Conservation (phyloP, 2,113 vertebrate genomes). For the Melanostigma gelatinosum region DNA sequence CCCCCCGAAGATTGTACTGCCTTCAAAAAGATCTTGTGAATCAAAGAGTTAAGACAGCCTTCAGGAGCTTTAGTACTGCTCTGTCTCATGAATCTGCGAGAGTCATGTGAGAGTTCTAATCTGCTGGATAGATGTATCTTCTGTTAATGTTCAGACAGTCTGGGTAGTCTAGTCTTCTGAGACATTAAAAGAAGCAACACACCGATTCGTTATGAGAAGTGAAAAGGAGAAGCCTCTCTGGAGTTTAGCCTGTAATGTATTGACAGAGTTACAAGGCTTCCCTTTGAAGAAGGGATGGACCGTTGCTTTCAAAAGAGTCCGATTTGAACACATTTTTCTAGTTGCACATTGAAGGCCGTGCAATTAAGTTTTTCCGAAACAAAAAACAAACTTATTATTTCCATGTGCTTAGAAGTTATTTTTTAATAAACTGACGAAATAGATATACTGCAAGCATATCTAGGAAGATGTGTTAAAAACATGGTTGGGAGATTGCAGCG, state of each 20-base stretch:
- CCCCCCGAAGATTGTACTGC: constrained; percentile 13
- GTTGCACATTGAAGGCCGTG: neutral
- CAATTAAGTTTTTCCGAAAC: constrained; percentile 1
- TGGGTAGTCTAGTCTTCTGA: constrained; percentile 39
- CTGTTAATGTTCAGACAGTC: constrained; percentile 11
- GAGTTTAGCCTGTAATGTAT: constrained; percentile 25
- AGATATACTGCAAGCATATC: constrained; percentile 30
- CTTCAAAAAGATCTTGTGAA: neutral
- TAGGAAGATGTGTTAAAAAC: constrained; percentile 37
- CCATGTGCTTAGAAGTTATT: neutral
- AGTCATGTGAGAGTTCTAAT: constrained; percentile 11
- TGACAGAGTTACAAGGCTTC: constrained; percentile 38
- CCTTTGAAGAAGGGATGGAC: constrained; percentile 47
- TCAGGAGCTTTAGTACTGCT: constrained; percentile 12
- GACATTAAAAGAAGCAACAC: constrained; percentile 43
- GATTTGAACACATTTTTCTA: neutral
- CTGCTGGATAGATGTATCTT: constrained; percentile 23
- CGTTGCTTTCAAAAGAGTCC: constrained; percentile 46
- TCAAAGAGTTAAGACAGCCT: neutral
- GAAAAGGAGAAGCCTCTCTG: neutral
- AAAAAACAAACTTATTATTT: constrained; percentile 8
- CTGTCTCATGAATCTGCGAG: constrained; percentile 18
- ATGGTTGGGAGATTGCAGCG: constrained; percentile 14
- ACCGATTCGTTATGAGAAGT: constrained; percentile 41
- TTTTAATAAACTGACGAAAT: constrained; percentile 6